Percentiles rank a stretch among this genome's conserved stretches.
These are phyloP conservation scores for Carposina sasakii DNA, from an alignment of 1,140 invertebrate genomes.

Conservation along the genomic window DNA sequence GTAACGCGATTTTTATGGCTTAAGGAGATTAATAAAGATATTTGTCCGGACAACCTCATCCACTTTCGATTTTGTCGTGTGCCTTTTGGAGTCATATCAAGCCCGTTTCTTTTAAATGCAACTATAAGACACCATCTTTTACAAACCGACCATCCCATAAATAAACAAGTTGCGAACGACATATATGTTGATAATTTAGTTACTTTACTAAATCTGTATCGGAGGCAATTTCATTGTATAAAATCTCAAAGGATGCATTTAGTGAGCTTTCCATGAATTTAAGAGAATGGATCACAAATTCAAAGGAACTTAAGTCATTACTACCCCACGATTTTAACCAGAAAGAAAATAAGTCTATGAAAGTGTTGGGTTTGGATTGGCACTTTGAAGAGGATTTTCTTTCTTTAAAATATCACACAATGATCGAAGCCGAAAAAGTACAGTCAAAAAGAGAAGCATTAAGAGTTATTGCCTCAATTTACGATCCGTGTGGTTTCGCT, in stretches of 20 bases:
- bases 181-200: conserved; percentile 3
- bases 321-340: no score
- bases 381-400: background rate
- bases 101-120: conserved; percentile 1
- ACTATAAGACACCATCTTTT: background rate
- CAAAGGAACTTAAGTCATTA: background rate
- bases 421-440: background rate
- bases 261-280: background rate
- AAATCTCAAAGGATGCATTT: background rate
- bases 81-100: conserved; percentile 4
- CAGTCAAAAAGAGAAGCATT: conserved; percentile 6
- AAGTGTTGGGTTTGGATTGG: conserved; percentile 3
- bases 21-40: background rate
- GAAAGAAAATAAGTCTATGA: background rate
- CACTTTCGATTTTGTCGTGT: background rate
- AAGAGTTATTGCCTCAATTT: conserved; percentile 4
- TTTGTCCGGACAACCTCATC: background rate
- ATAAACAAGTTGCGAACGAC: background rate
- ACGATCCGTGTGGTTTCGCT: conserved; percentile 8
- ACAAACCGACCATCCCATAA: background rate
- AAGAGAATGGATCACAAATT: background rate
- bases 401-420: background rate
- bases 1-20: conserved; percentile 3
- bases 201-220: background rate
- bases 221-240: background rate